Percentiles rank a stretch among this genome's conserved stretches.
phyloP scores from a whole-genome alignment of 2,797 vertebrate genomes.

The Ambastaia sidthimunki region DNA sequence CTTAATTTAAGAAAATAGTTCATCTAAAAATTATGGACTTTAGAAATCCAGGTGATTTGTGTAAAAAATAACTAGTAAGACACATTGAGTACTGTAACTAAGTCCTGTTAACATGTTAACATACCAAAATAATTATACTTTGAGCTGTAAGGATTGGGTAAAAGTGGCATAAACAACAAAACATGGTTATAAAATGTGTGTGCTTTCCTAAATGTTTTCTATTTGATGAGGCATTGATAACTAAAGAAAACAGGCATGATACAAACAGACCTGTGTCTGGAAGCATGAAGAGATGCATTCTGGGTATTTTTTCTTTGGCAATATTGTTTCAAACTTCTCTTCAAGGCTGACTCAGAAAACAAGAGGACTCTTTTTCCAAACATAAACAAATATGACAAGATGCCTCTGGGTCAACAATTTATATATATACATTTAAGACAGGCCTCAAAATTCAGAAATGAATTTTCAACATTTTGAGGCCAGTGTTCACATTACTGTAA shows the following conservation, averaged over 20 bases:
- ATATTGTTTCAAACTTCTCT: not conserved
- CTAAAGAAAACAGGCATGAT: conserved; percentile 7
- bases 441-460: not conserved
- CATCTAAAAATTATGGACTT: not conserved
- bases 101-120: not conserved
- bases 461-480: conserved; percentile 18
- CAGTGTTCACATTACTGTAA: conserved; percentile 35
- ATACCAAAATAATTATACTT: not conserved
- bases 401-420: conserved; percentile 18
- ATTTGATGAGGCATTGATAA: not conserved
- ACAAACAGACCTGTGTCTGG: not conserved
- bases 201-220: not conserved
- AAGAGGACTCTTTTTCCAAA: conserved; percentile 5
- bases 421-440: conserved; percentile 15
- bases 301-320: not conserved
- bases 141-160: not conserved
- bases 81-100: not conserved
- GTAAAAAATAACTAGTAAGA: not conserved
- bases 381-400: conserved; percentile 37
- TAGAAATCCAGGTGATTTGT: too few species aligned
- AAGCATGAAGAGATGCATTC: conserved; percentile 18
- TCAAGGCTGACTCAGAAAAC: conserved; percentile 3
- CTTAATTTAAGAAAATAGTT: not conserved
- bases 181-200: not conserved
- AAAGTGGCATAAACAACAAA: not conserved